Percentiles rank a stretch among this genome's conserved stretches.
Conservation (phyloP, 2,797 vertebrate species). For the Poliocrania exsul region DNA sequence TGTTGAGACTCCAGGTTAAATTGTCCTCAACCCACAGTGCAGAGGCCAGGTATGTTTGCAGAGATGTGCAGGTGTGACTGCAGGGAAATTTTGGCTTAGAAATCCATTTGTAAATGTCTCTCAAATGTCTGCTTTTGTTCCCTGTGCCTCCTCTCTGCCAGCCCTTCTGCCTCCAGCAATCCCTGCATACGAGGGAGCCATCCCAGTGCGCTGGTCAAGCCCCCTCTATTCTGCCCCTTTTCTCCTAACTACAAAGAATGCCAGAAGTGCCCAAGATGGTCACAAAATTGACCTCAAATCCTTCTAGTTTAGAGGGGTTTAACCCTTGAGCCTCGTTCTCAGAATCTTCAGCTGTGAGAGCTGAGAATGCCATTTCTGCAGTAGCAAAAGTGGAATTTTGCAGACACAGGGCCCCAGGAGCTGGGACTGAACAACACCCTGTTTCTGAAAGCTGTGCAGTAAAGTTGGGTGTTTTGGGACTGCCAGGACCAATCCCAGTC, state of each 20-base stretch:
- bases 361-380: not conserved
- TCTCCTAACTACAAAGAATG: not conserved
- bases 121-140: not conserved
- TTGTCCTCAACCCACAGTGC: not conserved
- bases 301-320: not conserved
- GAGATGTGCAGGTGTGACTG: not conserved
- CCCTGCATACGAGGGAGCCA: rapidly evolving
- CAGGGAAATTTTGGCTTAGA: not conserved
- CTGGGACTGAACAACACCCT: not conserved
- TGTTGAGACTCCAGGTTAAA: not conserved
- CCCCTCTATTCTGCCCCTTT: not conserved
- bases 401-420: not conserved
- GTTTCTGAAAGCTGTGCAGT: not conserved
- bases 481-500: not conserved
- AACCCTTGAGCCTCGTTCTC: not conserved
- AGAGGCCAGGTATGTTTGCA: not conserved
- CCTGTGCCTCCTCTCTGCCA: not conserved
- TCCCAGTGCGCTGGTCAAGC: not conserved
- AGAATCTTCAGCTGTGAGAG: not conserved
- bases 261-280: not conserved
- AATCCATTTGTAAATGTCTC: not conserved
- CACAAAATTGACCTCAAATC: not conserved
- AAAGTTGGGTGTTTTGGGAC: not conserved
- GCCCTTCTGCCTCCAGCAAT: not conserved
- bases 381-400: not conserved